Base-by-base conservation (phyloP, 2,888 invertebrate species). In the Neoaliturus tenellus region DNA sequence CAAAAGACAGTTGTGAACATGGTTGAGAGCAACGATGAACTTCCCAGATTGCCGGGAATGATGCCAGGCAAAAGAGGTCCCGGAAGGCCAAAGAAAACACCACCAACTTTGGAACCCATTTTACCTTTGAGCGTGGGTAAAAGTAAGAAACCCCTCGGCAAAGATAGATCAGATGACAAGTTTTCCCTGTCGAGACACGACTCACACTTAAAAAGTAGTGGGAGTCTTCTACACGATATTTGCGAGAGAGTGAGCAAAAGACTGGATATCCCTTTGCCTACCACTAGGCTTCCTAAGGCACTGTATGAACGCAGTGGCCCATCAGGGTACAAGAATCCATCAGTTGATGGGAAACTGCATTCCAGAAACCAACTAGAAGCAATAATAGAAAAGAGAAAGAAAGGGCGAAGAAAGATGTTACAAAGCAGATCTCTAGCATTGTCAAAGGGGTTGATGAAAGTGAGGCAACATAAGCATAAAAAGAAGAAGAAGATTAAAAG, bases 401-500 rank as follows among this genome's bases (percentile, higher is more conserved):
- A 83, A 55, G 85, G 86, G 3, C 75, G 81, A 23, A 85, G 84
- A 85, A 86, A 84, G 85, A 83, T 62, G 44, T 28, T 62, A 41
- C 81, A 41, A 44, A 58, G 80, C 35, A 28, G 85, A 48, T 31
- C 41, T 62, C 67, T 84, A 44, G 48, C 82, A 25, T n/a, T 81
- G 69, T 67, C 85, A 8, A 86, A 86, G 75, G 85, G 85, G 10
- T 88, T 89, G 20, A 89, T 90, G 80, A 88, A 87, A 81, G 84
- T 84, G 41, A 86, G 89, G 80, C 90, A 90, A 86, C 91, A 91
- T 82, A 91, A 91, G 75, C 91, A 91, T 80, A 89, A 90, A 41
- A 90, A 87, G 85, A 88, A 88, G 86, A 90, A 88, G 86, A 88
- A 87, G 86, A 88, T 86, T 84, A 83, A 83, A 62, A 88, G 71